phyloP scores from a whole-genome alignment of 2,888 invertebrate genomes.

The Troides aeacus region DNA sequence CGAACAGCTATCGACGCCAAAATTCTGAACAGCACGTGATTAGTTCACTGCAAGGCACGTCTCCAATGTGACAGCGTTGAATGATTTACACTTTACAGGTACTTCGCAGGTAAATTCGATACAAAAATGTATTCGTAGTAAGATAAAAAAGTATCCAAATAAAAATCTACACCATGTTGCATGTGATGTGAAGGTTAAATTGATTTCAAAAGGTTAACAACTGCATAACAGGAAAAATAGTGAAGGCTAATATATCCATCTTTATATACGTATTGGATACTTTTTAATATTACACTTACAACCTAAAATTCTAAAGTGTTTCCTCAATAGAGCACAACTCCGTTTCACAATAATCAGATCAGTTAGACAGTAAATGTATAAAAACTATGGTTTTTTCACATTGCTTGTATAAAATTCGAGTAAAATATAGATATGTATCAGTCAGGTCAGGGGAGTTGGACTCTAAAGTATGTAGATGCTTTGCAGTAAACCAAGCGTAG shows the following conservation, averaged over 20 bases:
- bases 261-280: constrained; percentile 11
- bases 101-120: constrained; percentile 76
- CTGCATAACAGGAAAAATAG: not conserved
- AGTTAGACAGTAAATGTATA: constrained; percentile 50
- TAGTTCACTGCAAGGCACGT: constrained; percentile 76
- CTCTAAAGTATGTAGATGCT: constrained; percentile 72
- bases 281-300: constrained; percentile 33
- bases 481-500: constrained; percentile 75
- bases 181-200: not conserved
- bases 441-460: constrained; percentile 58
- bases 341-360: constrained; percentile 42
- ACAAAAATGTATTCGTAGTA: constrained; percentile 57
- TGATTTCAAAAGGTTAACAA: not conserved
- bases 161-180: not conserved
- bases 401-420: constrained; percentile 38
- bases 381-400: constrained; percentile 59
- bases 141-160: constrained; percentile 28
- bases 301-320: constrained; percentile 64
- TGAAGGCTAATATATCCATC: not conserved
- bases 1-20: constrained; percentile 71
- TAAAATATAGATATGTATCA: constrained; percentile 56
- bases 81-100: constrained; percentile 79
- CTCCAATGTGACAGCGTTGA: constrained; percentile 57
- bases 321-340: constrained; percentile 75
- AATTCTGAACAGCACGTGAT: constrained; percentile 49